Evolutionary conservation across 2,888 invertebrate genomes (phyloP).

Genomic region (Pammene aurita): DNA sequence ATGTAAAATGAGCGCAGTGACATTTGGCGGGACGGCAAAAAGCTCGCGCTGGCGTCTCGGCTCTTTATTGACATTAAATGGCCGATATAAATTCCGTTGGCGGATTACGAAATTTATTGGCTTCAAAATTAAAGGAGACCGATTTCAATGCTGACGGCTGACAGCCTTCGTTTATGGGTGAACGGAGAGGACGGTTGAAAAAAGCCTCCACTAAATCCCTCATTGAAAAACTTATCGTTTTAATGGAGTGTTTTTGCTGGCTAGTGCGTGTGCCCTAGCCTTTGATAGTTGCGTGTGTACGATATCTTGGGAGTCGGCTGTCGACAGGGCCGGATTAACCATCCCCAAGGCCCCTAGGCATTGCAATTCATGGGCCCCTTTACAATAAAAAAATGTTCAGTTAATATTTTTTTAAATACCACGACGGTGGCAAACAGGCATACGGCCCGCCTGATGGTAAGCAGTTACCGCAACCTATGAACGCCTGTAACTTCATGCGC

Average conservation of each 20-base stretch:
- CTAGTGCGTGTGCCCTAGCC: conserved; percentile 47
- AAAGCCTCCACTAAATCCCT: conserved; percentile 59
- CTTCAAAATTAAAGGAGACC: conserved; percentile 81
- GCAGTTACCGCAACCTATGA: too few relatives aligned
- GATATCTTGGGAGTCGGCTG: conserved; percentile 5
- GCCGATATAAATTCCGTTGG: conserved; percentile 80
- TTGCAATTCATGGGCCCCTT: too few relatives aligned
- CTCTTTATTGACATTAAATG: conserved; percentile 79
- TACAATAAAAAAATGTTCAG: too few relatives aligned
- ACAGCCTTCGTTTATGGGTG: conserved; percentile 74
- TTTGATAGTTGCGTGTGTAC: conserved; percentile 38
- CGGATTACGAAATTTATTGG: conserved; percentile 82
- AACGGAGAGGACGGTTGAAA: conserved; percentile 58
- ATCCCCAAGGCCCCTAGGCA: too few relatives aligned
- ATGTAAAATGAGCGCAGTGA: conserved; percentile 72
- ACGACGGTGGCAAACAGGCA: too few relatives aligned
- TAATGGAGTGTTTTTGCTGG: conserved; percentile 60
- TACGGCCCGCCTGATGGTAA: too few relatives aligned
- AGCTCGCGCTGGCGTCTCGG: conserved; percentile 57
- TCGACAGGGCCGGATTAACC: not conserved
- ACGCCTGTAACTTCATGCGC: too few relatives aligned
- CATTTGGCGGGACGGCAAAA: conserved; percentile 66
- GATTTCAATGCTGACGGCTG: conserved; percentile 79
- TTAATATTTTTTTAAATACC: too few relatives aligned
- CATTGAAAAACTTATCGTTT: conserved; percentile 67